Evolutionary conservation across 2,797 vertebrate genomes (phyloP).

Genomic region (Cyclura pinguis): DNA sequence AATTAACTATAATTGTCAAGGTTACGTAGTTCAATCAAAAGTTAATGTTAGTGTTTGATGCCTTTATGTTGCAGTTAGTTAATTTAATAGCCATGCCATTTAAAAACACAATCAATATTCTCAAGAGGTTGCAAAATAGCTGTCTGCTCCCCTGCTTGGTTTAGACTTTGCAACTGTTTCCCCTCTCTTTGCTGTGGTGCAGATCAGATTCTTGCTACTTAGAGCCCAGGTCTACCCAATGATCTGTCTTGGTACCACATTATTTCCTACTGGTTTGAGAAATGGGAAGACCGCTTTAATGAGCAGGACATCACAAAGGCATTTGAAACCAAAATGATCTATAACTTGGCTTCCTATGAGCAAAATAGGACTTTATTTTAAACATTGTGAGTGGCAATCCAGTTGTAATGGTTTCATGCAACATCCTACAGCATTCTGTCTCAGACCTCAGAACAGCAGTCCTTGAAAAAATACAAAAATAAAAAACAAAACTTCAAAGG

Average conservation of each 20-base stretch:
- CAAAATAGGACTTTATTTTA: not conserved
- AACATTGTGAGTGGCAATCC: not conserved
- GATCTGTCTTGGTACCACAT: not conserved
- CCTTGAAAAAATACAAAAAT: too few relatives aligned
- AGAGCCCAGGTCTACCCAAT: not conserved
- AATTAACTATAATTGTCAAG: slow-evolving; percentile 18
- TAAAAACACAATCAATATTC: not conserved
- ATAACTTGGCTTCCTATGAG: not conserved
- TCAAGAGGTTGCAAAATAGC: slow-evolving; percentile 37
- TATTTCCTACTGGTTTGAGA: not conserved
- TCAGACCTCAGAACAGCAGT: too few relatives aligned
- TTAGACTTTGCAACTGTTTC: not conserved
- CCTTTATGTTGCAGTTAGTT: slow-evolving; percentile 25
- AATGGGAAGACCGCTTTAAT: not conserved
- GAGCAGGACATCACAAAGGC: not conserved
- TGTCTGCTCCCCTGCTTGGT: not conserved
- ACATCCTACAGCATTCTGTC: too few relatives aligned
- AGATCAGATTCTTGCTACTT: not conserved
- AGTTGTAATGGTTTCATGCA: not conserved
- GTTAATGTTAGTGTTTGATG: slow-evolving; percentile 35
- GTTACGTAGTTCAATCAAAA: slow-evolving; percentile 34
- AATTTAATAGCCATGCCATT: slow-evolving; percentile 45
- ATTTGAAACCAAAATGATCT: not conserved
- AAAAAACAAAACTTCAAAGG: too few relatives aligned
- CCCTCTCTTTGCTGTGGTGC: not conserved